Evolutionary conservation across 2,113 vertebrate genomes (phyloP), one percentile per base, ranked within the genome.

Genomic region (Clinocottus analis): DNA sequence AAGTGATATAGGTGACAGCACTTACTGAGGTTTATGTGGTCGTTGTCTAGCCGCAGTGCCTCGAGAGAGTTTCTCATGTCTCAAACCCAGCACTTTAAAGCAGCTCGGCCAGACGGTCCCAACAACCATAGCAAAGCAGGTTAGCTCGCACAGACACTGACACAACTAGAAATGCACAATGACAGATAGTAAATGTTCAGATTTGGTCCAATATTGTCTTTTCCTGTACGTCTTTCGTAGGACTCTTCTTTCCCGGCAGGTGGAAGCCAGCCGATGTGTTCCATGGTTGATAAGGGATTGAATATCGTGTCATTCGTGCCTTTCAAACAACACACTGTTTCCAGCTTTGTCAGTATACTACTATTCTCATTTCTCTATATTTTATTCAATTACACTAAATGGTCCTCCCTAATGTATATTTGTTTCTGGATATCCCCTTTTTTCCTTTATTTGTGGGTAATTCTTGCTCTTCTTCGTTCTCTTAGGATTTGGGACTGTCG

Each of bases 401-500:
- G 6, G 60, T 69, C 1, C 53, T 62, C 21, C 9, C 1, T 23
- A 29, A 16, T 64, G 3, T 43, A 12, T 7, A 72, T 72, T 70
- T 64, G 8, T 45, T n/a, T 23, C 17, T 47, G n/a, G 4, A 43
- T 56, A 37, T 51, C 9, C 56, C 3, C 10, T 25, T 12, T 3
- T 19, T 56, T 14, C 63, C 19, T 72, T 69, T 3, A 66, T 67
- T 23, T 70, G 7, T 45, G 19, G 37, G 0, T 67, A 3, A 71
- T n/a, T 65, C 5, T 45, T 39, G 11, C 10, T 65, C 2, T 21
- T 29, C 23, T 58, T 69, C 56, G 16, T 72, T 80, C 53, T 81
- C 79, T 37, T 86, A 99, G 98, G 96, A 98, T 89, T 94, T 99
- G 89, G 98, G 98, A 49, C 90, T 99, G 86, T 97, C 98, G 49